Evolutionary conservation across 2,888 invertebrate species (phyloP), one percentile per base, ranked within the genome.

Genomic region (Morpho achilles): DNA sequence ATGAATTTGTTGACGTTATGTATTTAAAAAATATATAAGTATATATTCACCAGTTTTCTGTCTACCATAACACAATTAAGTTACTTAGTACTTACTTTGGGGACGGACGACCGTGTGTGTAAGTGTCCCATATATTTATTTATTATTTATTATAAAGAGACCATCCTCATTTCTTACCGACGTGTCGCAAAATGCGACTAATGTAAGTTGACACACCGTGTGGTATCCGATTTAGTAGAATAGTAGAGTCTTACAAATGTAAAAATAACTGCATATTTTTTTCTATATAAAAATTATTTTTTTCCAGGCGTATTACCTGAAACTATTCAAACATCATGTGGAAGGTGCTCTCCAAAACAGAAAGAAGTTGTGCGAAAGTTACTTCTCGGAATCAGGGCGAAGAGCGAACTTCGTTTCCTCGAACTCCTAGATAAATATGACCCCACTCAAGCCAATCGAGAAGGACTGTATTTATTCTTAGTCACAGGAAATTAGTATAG

Each of bases 371-470:
- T 90, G 1, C 77, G 87, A 61, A 94, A 93, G 71, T 91, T 96
- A 8, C 92, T 95, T 45, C 91, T 93, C n/a, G 93, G 91, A 70
- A 91, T 96, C 69, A 92, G 94, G 63, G 92, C 94, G 22, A 92
- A 95, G 68, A 95, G 94, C 71, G 93, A 93, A 22, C 89, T 92
- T 0, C 87, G 93, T 69, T 96, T 95, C 92, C 85, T 92, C 7
- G 91, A 93, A 60, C 86, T 96, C 5, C 91, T 95, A 65, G 91
- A 87, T 59, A 95, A 95, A 80, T 96, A 94, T 77, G 96, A 96
- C 77, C 94, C 94, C 0, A 91, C 92, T 32, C 92, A 93, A 8
- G 72, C 87, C 54, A 96, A 95, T 84, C 89, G 92, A 70, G 90
- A 88, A 62, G 93, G 92, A 59, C 93, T 95, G 70, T 91, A 92